Evolutionary conservation across 2,797 vertebrate species (phyloP).

Genomic region (Dromococcyx pavoninus): DNA sequence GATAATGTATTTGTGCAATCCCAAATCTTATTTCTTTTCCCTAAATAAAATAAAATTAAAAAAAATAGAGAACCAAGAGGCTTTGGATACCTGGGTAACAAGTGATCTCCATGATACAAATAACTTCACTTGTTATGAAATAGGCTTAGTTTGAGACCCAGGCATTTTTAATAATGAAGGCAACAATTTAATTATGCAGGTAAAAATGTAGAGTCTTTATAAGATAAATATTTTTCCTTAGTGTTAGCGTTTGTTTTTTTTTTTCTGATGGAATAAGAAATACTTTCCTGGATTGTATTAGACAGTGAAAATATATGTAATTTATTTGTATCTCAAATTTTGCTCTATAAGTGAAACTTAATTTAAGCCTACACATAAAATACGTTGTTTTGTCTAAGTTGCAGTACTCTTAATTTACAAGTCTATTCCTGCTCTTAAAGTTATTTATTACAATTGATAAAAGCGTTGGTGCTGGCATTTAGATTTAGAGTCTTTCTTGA

Average conservation of each 20-base stretch:
- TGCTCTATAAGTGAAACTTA: neutral
- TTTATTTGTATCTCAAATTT: neutral
- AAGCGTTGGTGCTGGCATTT: neutral
- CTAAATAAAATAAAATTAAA: neutral
- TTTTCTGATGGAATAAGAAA: neutral
- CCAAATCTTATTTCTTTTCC: neutral
- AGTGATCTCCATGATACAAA: neutral
- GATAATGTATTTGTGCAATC: neutral
- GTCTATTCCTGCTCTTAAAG: neutral
- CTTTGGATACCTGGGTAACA: neutral
- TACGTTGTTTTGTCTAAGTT: neutral
- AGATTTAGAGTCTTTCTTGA: neutral
- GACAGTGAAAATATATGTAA: neutral
- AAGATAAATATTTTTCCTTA: neutral
- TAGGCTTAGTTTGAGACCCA: neutral
- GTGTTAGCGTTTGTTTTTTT: fast-evolving
- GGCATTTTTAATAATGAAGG: neutral
- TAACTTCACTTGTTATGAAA: neutral
- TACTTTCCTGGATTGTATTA: neutral
- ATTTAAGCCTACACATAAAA: neutral
- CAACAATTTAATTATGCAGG: neutral
- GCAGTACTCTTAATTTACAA: neutral
- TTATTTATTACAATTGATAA: neutral
- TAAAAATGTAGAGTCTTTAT: neutral
- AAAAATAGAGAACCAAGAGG: neutral